Conservation (phyloP, 1,140 invertebrate genomes). For the Drosophila ficusphila region DNA sequence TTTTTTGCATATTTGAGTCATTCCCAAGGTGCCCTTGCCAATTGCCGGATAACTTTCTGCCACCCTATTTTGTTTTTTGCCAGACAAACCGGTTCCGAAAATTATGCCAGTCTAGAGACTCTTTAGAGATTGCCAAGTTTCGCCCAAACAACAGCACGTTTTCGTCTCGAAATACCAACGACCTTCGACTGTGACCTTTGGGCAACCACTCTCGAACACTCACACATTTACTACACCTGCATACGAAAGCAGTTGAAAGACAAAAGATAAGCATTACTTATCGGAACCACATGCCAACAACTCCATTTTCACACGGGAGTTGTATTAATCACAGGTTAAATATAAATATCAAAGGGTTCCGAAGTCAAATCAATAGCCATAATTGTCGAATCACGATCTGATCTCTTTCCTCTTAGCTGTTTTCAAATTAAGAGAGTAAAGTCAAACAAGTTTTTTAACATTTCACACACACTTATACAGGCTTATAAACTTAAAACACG, state of each 20-base stretch:
- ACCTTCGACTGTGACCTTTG: slow-evolving; percentile 59
- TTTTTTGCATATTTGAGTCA: slow-evolving; percentile 31
- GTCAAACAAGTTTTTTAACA: slow-evolving; percentile 21
- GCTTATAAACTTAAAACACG: too few species aligned
- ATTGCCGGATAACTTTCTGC: background rate
- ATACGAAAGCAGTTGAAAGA: background rate
- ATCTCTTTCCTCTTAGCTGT: background rate
- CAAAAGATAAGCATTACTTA: slow-evolving; percentile 4
- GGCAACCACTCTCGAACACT: slow-evolving; percentile 8
- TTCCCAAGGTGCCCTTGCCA: slow-evolving; percentile 74
- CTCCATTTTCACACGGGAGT: slow-evolving; percentile 24
- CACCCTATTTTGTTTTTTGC: slow-evolving; percentile 10
- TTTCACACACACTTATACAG: background rate
- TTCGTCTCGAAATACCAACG: slow-evolving; percentile 49
- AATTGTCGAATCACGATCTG: background rate
- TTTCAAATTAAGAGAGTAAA: background rate
- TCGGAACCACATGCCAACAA: slow-evolving; percentile 18
- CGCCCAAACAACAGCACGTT: slow-evolving; percentile 34
- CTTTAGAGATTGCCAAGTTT: slow-evolving; percentile 32
- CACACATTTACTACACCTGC: background rate
- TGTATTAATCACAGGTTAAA: slow-evolving; percentile 16
- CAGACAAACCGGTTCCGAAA: slow-evolving; percentile 67
- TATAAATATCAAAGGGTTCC: slow-evolving; percentile 33
- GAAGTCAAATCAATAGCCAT: background rate
- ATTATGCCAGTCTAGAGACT: slow-evolving; percentile 33